Evolutionary conservation across 2,113 vertebrate species (phyloP), one percentile per base, ranked within the genome.

Genomic region (Hepsetus odoe): DNA sequence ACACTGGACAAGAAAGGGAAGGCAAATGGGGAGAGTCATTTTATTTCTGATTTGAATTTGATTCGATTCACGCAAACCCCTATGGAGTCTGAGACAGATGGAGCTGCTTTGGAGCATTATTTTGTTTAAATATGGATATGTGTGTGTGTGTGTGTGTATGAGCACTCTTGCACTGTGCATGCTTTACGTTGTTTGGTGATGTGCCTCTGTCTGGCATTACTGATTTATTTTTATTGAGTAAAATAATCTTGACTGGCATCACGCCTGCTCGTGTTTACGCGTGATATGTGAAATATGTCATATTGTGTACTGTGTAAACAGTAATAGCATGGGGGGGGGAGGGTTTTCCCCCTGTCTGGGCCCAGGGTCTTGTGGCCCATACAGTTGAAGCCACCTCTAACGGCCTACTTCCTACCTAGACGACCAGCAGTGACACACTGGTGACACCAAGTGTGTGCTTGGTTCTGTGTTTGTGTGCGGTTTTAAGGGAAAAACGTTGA

Each of bases 331-430:
- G n/a, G n/a, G n/a, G n/a, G n/a, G n/a, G n/a, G 56, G 22, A 53
- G 62, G 85, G 80, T 67, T 81, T 86, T 71, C 84, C 85, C 82
- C 77, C 18, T 79, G 85, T 88, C 86, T 86, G 78, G 86, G 77
- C 90, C 85, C 85, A 84, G 85, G 89, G 88, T 86, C 85, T 80
- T 64, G 84, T 89, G 90, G 87, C 88, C 85, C 87, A 86, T 88
- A 88, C 91, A 86, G 88, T 90, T 90, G 84, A 94, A 94, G 91
- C 89, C 85, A 92, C 85, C 87, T 88, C 88, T 86, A 94, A 94
- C 90, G 88, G 90, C 85, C 84, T 83, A 87, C 89, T 93, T 93
- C 93, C 93, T 93, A 89, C 89, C 65, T 85, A 80, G 72, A 78
- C 79, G 90, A 73, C 81, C 77, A 87, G 80, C 58, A 55, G 77